phyloP scores from a whole-genome alignment of 1,140 invertebrate species.

The Drosophila truncata region DNA sequence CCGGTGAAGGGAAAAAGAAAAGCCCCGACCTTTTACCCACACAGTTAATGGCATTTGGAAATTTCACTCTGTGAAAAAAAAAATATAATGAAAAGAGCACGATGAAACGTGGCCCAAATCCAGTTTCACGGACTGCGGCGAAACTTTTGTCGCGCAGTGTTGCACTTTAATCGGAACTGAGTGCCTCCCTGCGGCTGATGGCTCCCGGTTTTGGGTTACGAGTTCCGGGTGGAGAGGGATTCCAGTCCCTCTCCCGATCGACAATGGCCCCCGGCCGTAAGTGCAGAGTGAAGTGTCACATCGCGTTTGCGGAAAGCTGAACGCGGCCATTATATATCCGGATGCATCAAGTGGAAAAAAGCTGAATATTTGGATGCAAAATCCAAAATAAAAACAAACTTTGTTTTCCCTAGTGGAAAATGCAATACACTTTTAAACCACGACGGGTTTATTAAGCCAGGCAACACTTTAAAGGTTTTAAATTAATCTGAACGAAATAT shows the following conservation, averaged over 20 bases:
- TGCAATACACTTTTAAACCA: no score
- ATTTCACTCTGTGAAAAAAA: constrained; percentile 10
- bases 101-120: constrained; percentile 34
- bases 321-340: constrained; percentile 24
- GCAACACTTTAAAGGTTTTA: not conserved
- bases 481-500: no score
- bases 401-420: not conserved
- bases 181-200: constrained; percentile 27
- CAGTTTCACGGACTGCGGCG: constrained; percentile 22
- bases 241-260: constrained; percentile 4
- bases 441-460: not conserved
- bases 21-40: constrained; percentile 23
- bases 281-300: constrained; percentile 39
- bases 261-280: constrained; percentile 21
- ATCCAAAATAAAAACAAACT: constrained; percentile 7
- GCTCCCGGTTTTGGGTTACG: constrained; percentile 3
- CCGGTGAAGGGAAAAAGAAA: constrained; percentile 20
- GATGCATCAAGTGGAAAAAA: constrained; percentile 29
- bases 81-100: not conserved
- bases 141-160: constrained; percentile 52
- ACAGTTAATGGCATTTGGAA: constrained; percentile 63
- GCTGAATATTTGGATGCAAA: constrained; percentile 9
- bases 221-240: not conserved
- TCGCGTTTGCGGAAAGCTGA: constrained; percentile 34
- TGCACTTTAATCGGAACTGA: constrained; percentile 53